Evolutionary conservation across 2,113 vertebrate species (phyloP), one percentile per base, ranked within the genome.

Genomic region (Neolamprologus devosi): DNA sequence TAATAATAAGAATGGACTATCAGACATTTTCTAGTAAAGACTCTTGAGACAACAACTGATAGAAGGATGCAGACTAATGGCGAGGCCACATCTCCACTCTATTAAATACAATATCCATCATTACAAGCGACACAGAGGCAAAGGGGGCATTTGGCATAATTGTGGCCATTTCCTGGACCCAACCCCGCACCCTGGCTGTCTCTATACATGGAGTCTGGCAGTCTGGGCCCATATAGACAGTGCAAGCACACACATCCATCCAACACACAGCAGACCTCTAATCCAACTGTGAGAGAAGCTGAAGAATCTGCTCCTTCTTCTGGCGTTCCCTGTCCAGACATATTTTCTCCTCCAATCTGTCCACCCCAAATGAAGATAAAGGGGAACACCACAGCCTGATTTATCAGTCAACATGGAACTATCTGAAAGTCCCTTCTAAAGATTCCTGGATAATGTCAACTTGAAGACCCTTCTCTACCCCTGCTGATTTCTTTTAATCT

Each of bases 351-450:
- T 40, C 35, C 91, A 94, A 92, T 95, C 95, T 88, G 92, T 91
- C 87, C 73, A 82, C 92, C 86, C 90, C 14, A 80, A 96, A 93
- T 90, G 91, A 88, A 97, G 97, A 98, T 97, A 97, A 98, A 96
- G 92, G 91, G 90, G 88, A 96, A 96, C 82, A 83, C 92, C 95
- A 97, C 94, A 92, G 83, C 81, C 63, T 84, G 94, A 83, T 97
- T 97, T 97, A 96, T 96, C 97, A 95, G 95, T 90, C 95, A 97
- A 78, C 94, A 93, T 82, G 86, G 88, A 90, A 91, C 86, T 88
- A 86, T 92, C 92, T 91, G 89, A 95, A 95, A 91, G 93, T 92
- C 84, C 82, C 89, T 80, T 82, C 82, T 95, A 88, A 92, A 95
- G 93, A 97, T 89, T 92, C 90, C 96, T 97, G 95, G 92, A 95